Evolutionary conservation across 1,140 invertebrate species (phyloP).

Genomic region (Rhopalosiphum padi): DNA sequence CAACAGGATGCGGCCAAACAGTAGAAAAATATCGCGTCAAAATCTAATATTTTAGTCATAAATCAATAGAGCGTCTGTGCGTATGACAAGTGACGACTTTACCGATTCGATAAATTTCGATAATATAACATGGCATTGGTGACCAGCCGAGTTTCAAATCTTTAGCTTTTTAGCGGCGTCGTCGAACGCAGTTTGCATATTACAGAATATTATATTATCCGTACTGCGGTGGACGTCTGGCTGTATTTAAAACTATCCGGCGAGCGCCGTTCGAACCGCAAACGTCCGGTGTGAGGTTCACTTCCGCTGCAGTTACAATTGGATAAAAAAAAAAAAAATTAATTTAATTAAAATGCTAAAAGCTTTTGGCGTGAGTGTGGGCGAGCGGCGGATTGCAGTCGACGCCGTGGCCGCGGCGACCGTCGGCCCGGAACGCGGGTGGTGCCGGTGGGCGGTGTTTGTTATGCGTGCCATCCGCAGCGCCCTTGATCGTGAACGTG

Average conservation of each 20-base stretch:
- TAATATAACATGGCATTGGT: neutral
- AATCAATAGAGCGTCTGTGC: neutral
- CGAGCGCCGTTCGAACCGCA: neutral
- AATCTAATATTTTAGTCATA: neutral
- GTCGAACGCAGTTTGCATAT: no score
- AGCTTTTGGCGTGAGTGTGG: slow-evolving; percentile 52
- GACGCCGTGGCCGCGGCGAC: neutral
- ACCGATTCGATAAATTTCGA: neutral
- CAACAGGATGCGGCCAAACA: no score
- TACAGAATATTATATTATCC: no score
- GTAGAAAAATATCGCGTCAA: no score
- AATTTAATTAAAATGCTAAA: neutral
- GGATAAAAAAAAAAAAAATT: neutral
- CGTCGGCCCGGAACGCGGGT: neutral
- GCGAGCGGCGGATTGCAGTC: slow-evolving; percentile 1
- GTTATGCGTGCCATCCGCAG: neutral
- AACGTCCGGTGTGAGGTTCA: neutral
- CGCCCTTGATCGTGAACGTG: slow-evolving; percentile 84
- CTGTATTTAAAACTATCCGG: no score
- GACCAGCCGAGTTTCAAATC: no score
- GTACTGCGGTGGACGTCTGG: no score
- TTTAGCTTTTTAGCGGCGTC: no score
- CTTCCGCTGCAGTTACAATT: neutral
- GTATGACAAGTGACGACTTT: neutral
- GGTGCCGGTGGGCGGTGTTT: neutral